Base-by-base conservation (phyloP, 2,113 vertebrate species). In the Oxygymnocypris stewartii region DNA sequence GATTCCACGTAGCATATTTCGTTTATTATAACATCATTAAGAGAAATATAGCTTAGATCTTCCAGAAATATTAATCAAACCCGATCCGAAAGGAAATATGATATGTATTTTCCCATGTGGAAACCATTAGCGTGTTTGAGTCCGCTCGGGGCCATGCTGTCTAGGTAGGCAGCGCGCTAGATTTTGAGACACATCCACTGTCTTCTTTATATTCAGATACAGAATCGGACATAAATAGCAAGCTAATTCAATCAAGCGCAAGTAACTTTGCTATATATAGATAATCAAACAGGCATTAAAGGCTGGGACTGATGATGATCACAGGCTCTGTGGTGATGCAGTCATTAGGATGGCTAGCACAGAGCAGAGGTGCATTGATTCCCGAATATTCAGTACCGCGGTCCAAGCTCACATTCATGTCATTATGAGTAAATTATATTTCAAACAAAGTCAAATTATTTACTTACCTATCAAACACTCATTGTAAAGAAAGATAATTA, bases 301-400 rank as follows among this genome's bases (percentile, higher is more conserved):
- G 7, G 47, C 8, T 47, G 76, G 76, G 47, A 47, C 4, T 23
- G 7, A n/a, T 54, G 5, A 20, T 40, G 54, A 31, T 18, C 3
- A 31, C 61, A 67, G 18, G 25, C 61, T 82, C 40, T 71, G 80
- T 65, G 47, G 14, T 71, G 81, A 54, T 78, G 76, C 25, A 54
- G 63, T 47, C 37, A 47, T 77, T 9, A 44, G 20, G 79, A 81
- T 63, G 42, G 76, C n/a, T 77, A 77, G 7, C 40, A 23, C 11
- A 16, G 20, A 12, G 61, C n/a, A 31, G 14, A 69, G 61, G 63
- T 69, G 63, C 44, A 35, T 13, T 14, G 42, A 37, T 71, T 42
- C 40, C 59, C 14, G 77, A 47, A n/a, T 54, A 59, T 40, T 54
- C 37, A 69, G 35, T 61, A 18, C 28, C 18, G 31, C 6, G 23